phyloP scores from a whole-genome alignment of 1,140 invertebrate species.

The Acyrthosiphon pisum region DNA sequence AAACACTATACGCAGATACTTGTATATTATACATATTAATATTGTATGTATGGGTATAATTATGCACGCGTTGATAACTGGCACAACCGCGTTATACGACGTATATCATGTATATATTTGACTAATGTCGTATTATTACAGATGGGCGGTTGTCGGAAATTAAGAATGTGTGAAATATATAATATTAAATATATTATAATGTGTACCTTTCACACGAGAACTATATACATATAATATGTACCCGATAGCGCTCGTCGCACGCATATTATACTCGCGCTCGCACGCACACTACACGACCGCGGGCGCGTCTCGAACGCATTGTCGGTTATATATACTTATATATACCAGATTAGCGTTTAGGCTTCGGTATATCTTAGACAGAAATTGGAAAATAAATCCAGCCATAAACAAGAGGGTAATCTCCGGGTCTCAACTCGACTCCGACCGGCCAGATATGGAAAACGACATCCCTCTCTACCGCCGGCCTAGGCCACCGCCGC shows the following conservation, averaged over 20 bases:
- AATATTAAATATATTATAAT: background rate
- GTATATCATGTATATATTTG: background rate
- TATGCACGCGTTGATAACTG: background rate
- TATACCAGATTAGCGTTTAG: constrained; percentile 17
- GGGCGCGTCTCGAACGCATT: background rate
- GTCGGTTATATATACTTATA: background rate
- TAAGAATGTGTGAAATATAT: constrained; percentile 16
- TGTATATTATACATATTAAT: background rate
- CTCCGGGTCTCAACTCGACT: constrained; percentile 45
- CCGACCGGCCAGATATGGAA: constrained; percentile 35
- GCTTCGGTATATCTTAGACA: constrained; percentile 43
- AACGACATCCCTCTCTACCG: constrained; percentile 25
- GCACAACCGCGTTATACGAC: background rate
- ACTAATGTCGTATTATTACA: constrained; percentile 16
- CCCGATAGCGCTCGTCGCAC: background rate
- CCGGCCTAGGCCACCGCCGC: too few relatives aligned
- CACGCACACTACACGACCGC: background rate
- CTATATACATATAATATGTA: background rate
- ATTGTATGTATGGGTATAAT: background rate
- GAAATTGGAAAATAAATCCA: constrained; percentile 52
- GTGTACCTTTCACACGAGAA: background rate
- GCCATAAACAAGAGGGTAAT: constrained; percentile 51
- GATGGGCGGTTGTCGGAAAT: background rate
- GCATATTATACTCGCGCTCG: background rate
- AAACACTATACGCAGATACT: background rate